phyloP scores from a whole-genome alignment of 2,797 vertebrate genomes.

The Acestrorhynchus altus region DNA sequence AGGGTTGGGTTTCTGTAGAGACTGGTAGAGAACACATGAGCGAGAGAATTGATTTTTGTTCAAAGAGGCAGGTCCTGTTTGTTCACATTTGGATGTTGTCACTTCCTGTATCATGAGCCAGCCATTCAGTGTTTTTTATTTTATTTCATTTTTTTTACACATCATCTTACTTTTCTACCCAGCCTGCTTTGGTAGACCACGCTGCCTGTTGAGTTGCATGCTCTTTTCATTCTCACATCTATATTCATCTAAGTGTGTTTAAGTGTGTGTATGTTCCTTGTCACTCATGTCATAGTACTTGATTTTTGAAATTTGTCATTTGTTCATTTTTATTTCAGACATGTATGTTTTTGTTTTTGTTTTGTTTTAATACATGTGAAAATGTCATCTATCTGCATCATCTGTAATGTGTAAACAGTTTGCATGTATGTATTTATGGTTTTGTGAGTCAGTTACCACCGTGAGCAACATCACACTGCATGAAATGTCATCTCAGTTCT shows the following conservation, averaged over 20 bases:
- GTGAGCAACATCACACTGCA: conserved; percentile 2
- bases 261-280: conserved; percentile 59
- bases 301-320: conserved; percentile 4
- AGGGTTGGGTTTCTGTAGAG: background rate
- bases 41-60: background rate
- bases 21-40: background rate
- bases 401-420: conserved; percentile 34
- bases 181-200: background rate
- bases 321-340: conserved; percentile 4
- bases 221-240: conserved; percentile 58
- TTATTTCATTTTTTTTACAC: conserved; percentile 21
- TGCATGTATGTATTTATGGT: conserved; percentile 61
- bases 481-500: background rate
- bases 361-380: background rate
- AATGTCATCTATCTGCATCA: conserved; percentile 48
- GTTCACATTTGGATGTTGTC: background rate
- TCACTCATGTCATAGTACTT: conserved; percentile 32
- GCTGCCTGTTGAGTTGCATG: conserved; percentile 77
- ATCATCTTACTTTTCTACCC: background rate
- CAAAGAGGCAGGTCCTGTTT: background rate
- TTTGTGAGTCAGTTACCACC: conserved; percentile 47
- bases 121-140: background rate
- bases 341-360: background rate
- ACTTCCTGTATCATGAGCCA: conserved; percentile 10
- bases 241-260: conserved; percentile 41